phyloP scores from a whole-genome alignment of 1,140 invertebrate genomes.

The Eurosta solidaginis region DNA sequence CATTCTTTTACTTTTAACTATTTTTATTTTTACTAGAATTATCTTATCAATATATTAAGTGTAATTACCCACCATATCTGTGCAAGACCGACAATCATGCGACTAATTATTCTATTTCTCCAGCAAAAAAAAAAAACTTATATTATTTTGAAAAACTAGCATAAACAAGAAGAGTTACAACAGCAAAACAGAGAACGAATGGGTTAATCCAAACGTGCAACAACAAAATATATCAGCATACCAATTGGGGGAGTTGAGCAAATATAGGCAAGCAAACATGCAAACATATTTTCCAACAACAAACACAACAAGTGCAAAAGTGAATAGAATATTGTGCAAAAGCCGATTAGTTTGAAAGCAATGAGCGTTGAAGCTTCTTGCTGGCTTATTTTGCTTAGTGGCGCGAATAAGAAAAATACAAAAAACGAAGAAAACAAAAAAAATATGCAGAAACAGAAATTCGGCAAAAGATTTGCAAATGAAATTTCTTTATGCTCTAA shows the following conservation, averaged over 20 bases:
- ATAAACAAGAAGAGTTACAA: neutral
- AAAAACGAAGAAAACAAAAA: neutral
- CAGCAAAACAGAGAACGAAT: slow-evolving; percentile 11
- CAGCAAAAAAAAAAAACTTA: neutral
- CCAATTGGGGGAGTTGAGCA: slow-evolving; percentile 8
- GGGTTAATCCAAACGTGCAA: neutral
- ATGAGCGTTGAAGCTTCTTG: neutral
- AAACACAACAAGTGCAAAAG: neutral
- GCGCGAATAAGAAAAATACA: neutral
- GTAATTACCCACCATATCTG: neutral
- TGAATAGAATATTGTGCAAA: neutral
- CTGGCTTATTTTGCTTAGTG: neutral
- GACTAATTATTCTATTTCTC: neutral
- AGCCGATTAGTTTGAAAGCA: neutral
- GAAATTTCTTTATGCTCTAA: slow-evolving; percentile 22
- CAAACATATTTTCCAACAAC: neutral
- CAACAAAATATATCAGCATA: slow-evolving; percentile 21
- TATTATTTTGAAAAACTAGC: neutral
- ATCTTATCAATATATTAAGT: neutral
- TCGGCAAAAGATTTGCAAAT: slow-evolving; percentile 1
- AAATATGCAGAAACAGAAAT: neutral
- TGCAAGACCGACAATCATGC: slow-evolving; percentile 7
- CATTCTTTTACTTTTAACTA: too few relatives aligned
- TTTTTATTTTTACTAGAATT: neutral
- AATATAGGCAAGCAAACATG: neutral